Conservation (phyloP, 1,140 invertebrate species). For the Anoplolepis gracilipes region DNA sequence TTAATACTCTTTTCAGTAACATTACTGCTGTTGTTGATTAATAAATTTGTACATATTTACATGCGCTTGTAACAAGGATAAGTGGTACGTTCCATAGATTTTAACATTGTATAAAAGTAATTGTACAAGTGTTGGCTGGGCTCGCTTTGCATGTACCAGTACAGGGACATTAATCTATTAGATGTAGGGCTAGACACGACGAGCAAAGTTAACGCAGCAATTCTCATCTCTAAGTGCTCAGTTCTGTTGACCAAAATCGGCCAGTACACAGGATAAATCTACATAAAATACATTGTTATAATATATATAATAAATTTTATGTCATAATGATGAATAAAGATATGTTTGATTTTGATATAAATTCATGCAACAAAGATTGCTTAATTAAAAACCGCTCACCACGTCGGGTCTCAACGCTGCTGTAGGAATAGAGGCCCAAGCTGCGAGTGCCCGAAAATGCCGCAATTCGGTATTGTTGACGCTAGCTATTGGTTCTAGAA, state of each 20-base stretch:
- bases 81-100: slow-evolving; percentile 89
- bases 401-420: slow-evolving; percentile 86
- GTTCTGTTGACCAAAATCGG: slow-evolving; percentile 90
- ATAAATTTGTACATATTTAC: slow-evolving; percentile 82
- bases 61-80: slow-evolving; percentile 88
- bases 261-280: slow-evolving; percentile 89
- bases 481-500: slow-evolving; percentile 87
- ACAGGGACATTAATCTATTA: slow-evolving; percentile 89
- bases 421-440: slow-evolving; percentile 87
- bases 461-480: slow-evolving; percentile 84
- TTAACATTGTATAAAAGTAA: slow-evolving; percentile 91
- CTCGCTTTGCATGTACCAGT: slow-evolving; percentile 89
- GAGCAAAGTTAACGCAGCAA: slow-evolving; percentile 89
- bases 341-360: neutral
- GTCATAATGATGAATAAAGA: neutral
- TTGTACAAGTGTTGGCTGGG: slow-evolving; percentile 89
- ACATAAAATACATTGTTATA: slow-evolving; percentile 30
- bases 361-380: neutral
- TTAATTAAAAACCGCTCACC: slow-evolving; percentile 75
- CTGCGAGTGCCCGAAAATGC: slow-evolving; percentile 87
- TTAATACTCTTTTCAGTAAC: neutral
- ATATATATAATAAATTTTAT: neutral
- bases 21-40: neutral
- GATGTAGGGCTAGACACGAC: slow-evolving; percentile 87
- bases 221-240: slow-evolving; percentile 89